Evolutionary conservation across 2,113 vertebrate species (phyloP), one percentile per base, ranked within the genome.

Genomic region (Solea solea): DNA sequence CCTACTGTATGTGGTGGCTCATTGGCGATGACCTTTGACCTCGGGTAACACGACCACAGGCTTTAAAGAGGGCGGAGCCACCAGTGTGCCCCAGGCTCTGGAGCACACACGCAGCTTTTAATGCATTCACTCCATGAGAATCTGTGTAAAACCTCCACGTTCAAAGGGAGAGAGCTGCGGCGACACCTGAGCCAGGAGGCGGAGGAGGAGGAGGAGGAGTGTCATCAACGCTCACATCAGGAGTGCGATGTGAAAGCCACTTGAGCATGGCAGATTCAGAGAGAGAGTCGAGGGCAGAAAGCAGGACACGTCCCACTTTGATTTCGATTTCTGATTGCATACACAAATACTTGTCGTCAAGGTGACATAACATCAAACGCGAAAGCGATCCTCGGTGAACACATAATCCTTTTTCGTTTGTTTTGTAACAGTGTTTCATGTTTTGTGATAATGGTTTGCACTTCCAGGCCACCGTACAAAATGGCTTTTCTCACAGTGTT

Each of bases 1-100:
- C 66, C 76, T 63, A 78, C 78, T 88, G 72, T 89, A 25, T 75
- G 9, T 52, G 61, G 66, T 49, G 72, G 66, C 82, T 83, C 65
- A 64, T 79, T 83, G 80, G 79, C 68, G 74, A 62, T 78, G 80
- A 84, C 85, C 87, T 76, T 40, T 84, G 60, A 90, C 80, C 81
- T 51, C 8, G 46, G 21, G 84, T 86, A 88, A 85, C 60, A 85
- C 41, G 72, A 88, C 82, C 78, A 74, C 60, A 52, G 62, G 76
- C 81, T 80, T 57, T 69, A 34, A 49, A 53, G 53, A 54, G 63
- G 60, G 75, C 74, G 3, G 64, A 78, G 74, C 42, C 34, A 34
- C 5, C 71, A 50, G 39, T 65, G 72, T 10, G 62, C 14, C 1
- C 68, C 58, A 34, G 62, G 50, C 64, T 49, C 28, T 44, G 69